Conservation (phyloP, 2,888 invertebrate genomes). For the Leptopilina myrica region DNA sequence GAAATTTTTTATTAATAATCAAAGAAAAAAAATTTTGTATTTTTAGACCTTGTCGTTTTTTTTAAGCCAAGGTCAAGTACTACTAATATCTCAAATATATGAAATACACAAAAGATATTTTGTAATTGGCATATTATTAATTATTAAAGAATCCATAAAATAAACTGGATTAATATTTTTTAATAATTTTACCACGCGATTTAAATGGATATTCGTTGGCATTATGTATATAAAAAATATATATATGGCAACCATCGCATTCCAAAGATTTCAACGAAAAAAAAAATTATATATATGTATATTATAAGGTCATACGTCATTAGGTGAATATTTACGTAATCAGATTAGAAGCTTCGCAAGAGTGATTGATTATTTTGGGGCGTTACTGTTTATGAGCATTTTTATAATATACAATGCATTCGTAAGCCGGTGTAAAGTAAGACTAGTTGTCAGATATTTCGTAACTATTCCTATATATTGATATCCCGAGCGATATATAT, state of each 20-base stretch:
- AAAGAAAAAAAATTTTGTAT: neutral
- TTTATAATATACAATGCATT: constrained; percentile 27
- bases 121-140: neutral
- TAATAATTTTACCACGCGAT: neutral
- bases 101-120: constrained; percentile 1
- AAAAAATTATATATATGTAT: neutral
- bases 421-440: constrained; percentile 16
- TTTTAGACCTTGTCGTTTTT: neutral
- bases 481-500: constrained; percentile 28
- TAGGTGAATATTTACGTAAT: constrained; percentile 12
- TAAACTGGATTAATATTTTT: neutral
- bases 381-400: constrained; percentile 32
- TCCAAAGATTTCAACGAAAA: constrained; percentile 9
- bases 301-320: constrained; percentile 7
- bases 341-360: constrained; percentile 23
- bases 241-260: neutral
- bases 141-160: constrained; percentile 8
- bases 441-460: constrained; percentile 28
- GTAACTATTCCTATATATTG: constrained; percentile 5
- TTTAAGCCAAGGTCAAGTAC: neutral
- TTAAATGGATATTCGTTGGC: neutral
- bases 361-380: constrained; percentile 38
- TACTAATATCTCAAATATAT: neutral
- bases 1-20: neutral
- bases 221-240: too few species aligned